A percentile compares a stretch with the other conserved stretches of the same genome.
Conservation (phyloP, 2,113 vertebrate species). For the Galbula dea region DNA sequence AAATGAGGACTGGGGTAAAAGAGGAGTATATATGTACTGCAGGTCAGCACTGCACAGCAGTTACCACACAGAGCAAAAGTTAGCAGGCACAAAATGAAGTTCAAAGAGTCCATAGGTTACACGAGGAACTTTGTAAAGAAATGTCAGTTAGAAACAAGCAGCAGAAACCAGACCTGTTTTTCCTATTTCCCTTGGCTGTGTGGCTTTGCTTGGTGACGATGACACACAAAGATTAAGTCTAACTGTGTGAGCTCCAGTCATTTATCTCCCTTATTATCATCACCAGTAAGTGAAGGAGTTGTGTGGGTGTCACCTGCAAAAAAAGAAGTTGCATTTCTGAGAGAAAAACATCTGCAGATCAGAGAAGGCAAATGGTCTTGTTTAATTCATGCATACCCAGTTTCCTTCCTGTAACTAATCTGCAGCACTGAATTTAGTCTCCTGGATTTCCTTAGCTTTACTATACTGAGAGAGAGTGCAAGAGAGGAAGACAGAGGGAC, state of each 20-base stretch:
- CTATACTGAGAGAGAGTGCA: not conserved
- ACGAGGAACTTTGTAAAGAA: conserved; percentile 58
- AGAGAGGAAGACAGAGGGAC: not conserved
- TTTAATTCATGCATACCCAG: conserved; percentile 55
- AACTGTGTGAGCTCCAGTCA: conserved; percentile 68
- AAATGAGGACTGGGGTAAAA: not conserved
- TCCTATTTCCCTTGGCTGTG: conserved; percentile 77
- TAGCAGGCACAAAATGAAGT: not conserved
- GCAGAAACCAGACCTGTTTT: conserved; percentile 72
- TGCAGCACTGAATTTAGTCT: conserved; percentile 36
- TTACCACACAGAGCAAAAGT: not conserved
- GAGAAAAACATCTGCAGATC: conserved; percentile 62
- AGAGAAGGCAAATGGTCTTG: conserved; percentile 43
- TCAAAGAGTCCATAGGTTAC: conserved; percentile 57
- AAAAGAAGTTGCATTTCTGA: conserved; percentile 41
- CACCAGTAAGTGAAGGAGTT: conserved; percentile 66
- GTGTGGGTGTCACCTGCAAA: conserved; percentile 76
- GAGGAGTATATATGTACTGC: not conserved
- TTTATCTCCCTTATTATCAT: conserved; percentile 75
- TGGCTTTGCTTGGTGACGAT: conserved; percentile 72
- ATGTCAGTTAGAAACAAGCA: conserved; percentile 72
- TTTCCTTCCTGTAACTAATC: conserved; percentile 52
- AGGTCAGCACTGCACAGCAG: not conserved
- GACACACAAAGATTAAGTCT: conserved; percentile 74
- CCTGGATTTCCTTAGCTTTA: conserved; percentile 6